Evolutionary conservation across 2,797 vertebrate species (phyloP), one percentile per base, ranked within the genome.

Genomic region (Apogon hyalosoma): DNA sequence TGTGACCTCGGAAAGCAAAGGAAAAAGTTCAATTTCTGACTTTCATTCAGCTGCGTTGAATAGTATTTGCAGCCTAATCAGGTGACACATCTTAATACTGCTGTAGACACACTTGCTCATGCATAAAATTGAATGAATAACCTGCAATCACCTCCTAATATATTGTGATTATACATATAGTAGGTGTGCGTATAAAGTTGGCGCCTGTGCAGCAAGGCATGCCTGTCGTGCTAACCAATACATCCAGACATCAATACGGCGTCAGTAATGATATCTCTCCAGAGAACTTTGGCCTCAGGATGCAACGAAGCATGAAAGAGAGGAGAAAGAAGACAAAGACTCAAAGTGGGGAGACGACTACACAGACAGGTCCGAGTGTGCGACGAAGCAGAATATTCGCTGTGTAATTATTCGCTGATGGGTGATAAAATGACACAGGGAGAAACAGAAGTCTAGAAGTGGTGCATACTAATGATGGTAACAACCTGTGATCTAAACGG

Each of bases 401-500:
- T 55, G 48, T 64, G 65, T 87, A 86, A 88, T 87, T 87, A 87
- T 73, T 79, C 16, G 3, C 24, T 60, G 84, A 80, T 63, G 64
- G 69, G 76, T 46, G 72, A 86, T 79, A 83, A 84, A 84, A 77
- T 60, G 79, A 80, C 80, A 84, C 62, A 7, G 42, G 55, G 56
- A 70, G 59, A 74, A 77, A 61, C 63, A 66, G 36, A 62, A 66
- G 60, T 64, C 9, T 33, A 6, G 49, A 33, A 67, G 58, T 41
- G 79, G 47, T 42, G 73, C 69, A 82, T 87, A 47, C 78, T 84
- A 84, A 79, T 78, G 55, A 28, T 31, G 16, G n/a, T 36, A 12
- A 53, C 51, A 43, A 57, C 59, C 40, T 18, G 41, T 47, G 55
- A 68, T 68, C 64, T 59, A 6, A 63, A 64, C 64, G 48, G 39